These are phyloP conservation scores for Ischnus inquisitorius DNA, from an alignment of 2,888 invertebrate species.

Conservation along the genomic window DNA sequence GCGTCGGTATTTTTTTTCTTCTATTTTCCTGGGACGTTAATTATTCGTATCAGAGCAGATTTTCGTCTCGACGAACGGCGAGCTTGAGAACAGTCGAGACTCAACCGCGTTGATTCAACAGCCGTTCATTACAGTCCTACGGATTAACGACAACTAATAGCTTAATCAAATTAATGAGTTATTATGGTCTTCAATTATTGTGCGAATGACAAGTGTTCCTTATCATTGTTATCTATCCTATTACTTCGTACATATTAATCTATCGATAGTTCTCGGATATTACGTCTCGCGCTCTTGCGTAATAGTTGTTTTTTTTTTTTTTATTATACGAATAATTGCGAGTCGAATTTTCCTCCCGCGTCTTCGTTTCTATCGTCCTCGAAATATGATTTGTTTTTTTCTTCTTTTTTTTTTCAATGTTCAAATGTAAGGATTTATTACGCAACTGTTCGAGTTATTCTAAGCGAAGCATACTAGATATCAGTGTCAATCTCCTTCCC, in stretches of 20 bases:
- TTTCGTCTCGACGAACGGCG: background rate
- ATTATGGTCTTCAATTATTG: constrained; percentile 51
- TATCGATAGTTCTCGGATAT: background rate
- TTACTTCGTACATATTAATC: background rate
- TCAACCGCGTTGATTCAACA: background rate
- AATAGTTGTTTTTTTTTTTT: background rate
- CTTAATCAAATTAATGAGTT: constrained; percentile 37
- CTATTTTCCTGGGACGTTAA: constrained; percentile 1
- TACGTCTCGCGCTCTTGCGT: background rate
- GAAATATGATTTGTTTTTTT: constrained; percentile 1
- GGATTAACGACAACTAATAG: constrained; percentile 4
- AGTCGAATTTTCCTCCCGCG: background rate
- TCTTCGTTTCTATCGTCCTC: constrained; percentile 9
- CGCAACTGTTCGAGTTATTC: constrained; percentile 15
- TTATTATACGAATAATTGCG: background rate
- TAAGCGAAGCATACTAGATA: background rate
- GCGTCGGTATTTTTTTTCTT: background rate
- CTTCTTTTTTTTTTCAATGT: background rate
- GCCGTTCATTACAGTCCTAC: constrained; percentile 13
- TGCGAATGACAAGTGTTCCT: constrained; percentile 59
- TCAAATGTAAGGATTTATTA: constrained; percentile 2
- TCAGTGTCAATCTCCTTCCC: background rate
- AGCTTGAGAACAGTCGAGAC: background rate
- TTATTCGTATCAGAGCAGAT: background rate
- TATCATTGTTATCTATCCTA: constrained; percentile 18